These are phyloP conservation scores for Megaceryle torquata DNA, from an alignment of 2,113 vertebrate genomes.

Conservation along the genomic window DNA sequence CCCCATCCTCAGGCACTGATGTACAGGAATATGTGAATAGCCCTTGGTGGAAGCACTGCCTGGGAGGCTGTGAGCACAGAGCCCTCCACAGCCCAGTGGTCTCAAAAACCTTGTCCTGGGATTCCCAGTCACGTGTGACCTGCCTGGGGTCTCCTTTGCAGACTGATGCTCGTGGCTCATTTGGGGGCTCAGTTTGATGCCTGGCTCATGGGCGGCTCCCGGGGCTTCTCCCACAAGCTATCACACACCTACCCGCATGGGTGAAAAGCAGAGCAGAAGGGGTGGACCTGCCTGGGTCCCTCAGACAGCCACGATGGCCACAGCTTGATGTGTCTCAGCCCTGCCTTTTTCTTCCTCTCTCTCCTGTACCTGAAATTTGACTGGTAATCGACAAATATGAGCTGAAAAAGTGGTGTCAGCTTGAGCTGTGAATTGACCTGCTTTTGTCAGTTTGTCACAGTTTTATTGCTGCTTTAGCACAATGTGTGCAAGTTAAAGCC, in stretches of 20 bases:
- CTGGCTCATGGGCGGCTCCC: not conserved
- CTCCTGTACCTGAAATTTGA: conserved; percentile 7
- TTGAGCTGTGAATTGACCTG: conserved; percentile 55
- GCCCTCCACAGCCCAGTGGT: not conserved
- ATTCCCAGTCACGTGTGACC: not conserved
- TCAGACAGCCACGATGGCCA: rapidly evolving
- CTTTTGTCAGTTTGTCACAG: conserved; percentile 51
- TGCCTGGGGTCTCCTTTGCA: not conserved
- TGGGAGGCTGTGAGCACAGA: not conserved
- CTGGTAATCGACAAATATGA: conserved; percentile 24
- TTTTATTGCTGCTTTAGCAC: conserved; percentile 53
- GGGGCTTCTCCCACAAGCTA: not conserved
- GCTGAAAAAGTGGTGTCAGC: conserved; percentile 41
- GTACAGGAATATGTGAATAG: not conserved
- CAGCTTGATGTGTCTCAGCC: not conserved
- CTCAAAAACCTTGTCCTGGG: not conserved
- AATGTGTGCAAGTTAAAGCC: not conserved
- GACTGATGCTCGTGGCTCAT: not conserved
- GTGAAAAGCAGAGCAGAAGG: not conserved
- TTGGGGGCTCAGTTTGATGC: too few relatives aligned
- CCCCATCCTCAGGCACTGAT: not conserved
- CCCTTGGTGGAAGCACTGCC: not conserved
- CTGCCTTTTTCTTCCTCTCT: not conserved
- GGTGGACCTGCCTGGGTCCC: not conserved
- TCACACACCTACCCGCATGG: rapidly evolving